phyloP scores from a whole-genome alignment of 2,797 vertebrate genomes.

The Gambusia yucatana region DNA sequence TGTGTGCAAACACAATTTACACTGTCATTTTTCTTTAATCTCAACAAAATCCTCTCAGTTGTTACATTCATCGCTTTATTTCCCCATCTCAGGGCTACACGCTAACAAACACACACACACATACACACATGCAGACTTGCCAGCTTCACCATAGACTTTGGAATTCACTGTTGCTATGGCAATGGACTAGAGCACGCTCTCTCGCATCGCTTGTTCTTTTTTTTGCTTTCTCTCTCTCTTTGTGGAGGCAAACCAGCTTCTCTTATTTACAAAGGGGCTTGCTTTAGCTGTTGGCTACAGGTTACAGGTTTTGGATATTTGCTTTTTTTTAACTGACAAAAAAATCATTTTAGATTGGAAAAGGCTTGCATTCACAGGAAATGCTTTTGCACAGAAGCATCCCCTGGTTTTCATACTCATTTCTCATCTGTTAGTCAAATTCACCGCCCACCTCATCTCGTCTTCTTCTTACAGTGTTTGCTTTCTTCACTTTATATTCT shows the following conservation, averaged over 20 bases:
- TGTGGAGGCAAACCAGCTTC: conserved; percentile 45
- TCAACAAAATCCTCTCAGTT: conserved; percentile 64
- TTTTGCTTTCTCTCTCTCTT: conserved; percentile 51
- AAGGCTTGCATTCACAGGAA: conserved; percentile 10
- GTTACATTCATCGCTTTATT: conserved; percentile 59
- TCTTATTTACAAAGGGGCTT: conserved; percentile 34
- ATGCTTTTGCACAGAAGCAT: conserved; percentile 25
- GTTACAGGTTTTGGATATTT: conserved; percentile 41
- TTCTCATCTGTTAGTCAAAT: conserved; percentile 52
- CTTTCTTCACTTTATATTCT: conserved; percentile 18
- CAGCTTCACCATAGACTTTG: conserved; percentile 78
- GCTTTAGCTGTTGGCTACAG: conserved; percentile 29
- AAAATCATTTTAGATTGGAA: conserved; percentile 12
- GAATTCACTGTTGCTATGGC: conserved; percentile 85
- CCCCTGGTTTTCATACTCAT: conserved; percentile 35
- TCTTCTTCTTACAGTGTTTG: conserved; percentile 11
- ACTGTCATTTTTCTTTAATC: conserved; percentile 39
- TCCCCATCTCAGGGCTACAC: conserved; percentile 27
- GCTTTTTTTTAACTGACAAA: conserved; percentile 12
- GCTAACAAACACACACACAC: conserved; percentile 17
- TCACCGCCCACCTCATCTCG: conserved; percentile 26
- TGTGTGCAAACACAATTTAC: conserved; percentile 34
- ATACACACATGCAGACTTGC: conserved; percentile 34
- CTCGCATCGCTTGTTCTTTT: conserved; percentile 71
- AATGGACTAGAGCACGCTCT: conserved; percentile 77